phyloP scores from a whole-genome alignment of 2,888 invertebrate genomes.

The Sminthurinus aureus region DNA sequence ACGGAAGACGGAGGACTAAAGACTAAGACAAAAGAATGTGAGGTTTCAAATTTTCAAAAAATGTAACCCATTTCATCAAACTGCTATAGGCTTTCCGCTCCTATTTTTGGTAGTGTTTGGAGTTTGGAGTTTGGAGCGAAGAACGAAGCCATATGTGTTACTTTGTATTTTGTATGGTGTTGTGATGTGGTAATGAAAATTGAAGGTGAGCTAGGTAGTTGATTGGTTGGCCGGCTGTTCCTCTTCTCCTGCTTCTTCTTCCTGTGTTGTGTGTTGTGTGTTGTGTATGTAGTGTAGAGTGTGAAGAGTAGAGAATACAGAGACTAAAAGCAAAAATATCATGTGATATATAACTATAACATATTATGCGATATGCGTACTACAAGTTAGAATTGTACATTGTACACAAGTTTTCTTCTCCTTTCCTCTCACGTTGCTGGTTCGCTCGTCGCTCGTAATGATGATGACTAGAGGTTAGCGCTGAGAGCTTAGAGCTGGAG shows the following conservation, averaged over 20 bases:
- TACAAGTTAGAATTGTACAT: no score
- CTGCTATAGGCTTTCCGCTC: not conserved
- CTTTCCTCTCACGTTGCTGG: constrained; percentile 11
- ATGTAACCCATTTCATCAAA: not conserved
- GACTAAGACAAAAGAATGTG: no score
- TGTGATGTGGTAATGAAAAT: constrained; percentile 30
- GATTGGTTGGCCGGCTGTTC: constrained; percentile 33
- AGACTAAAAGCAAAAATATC: constrained; percentile 4
- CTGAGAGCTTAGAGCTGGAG: constrained; percentile 36
- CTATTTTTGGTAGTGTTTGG: not conserved
- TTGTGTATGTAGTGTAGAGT: constrained; percentile 6
- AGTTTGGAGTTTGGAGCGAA: not conserved
- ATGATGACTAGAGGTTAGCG: not conserved
- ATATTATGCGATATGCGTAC: no score
- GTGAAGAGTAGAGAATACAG: not conserved
- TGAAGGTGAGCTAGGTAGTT: constrained; percentile 36
- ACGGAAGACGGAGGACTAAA: no score
- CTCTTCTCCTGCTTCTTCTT: no score
- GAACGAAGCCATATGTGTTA: not conserved
- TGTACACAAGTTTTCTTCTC: not conserved
- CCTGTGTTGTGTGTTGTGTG: constrained; percentile 13
- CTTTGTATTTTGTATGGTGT: not conserved
- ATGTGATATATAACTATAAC: no score
- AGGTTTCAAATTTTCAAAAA: no score
- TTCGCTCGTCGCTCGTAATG: not conserved